Evolutionary conservation across 2,797 vertebrate species (phyloP).

Genomic region (Xenops minutus): DNA sequence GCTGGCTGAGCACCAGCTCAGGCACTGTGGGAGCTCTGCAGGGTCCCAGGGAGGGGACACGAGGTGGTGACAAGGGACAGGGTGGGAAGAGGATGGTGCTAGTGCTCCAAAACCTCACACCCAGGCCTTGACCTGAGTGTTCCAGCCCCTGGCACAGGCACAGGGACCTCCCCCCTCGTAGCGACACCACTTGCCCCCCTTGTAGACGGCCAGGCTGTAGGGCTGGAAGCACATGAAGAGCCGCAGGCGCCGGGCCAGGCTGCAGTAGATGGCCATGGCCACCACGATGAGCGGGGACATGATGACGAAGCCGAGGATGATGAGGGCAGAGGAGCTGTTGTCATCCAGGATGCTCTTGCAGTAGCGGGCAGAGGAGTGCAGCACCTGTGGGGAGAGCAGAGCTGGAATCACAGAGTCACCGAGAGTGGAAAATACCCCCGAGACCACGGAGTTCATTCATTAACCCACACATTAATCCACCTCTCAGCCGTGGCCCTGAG

Average conservation of each 20-base stretch:
- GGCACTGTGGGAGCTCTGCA: background rate
- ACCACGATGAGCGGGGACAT: constrained; percentile 92
- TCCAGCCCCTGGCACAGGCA: constrained; percentile 28
- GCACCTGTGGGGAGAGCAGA: constrained; percentile 60
- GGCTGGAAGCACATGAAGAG: constrained; percentile 82
- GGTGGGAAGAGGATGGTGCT: background rate
- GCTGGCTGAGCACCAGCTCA: background rate
- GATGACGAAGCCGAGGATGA: constrained; percentile 91
- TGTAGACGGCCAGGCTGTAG: constrained; percentile 77
- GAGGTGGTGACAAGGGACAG: background rate
- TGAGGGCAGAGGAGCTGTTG: constrained; percentile 91
- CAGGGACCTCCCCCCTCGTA: constrained; percentile 17
- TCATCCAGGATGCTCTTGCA: constrained; percentile 89
- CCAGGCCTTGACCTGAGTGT: constrained; percentile 66
- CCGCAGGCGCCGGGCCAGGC: constrained; percentile 81
- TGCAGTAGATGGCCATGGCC: constrained; percentile 86
- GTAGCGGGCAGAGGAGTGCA: constrained; percentile 68
- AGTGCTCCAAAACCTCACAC: constrained; percentile 41
- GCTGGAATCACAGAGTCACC: accelerated
- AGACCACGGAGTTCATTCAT: too few species aligned
- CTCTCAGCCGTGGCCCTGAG: background rate
- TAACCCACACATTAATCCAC: background rate
- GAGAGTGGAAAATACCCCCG: accelerated
- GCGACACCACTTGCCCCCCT: constrained; percentile 71
- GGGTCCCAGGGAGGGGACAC: background rate